Conservation (phyloP, 2,888 invertebrate genomes). For the Idaea straminata region DNA sequence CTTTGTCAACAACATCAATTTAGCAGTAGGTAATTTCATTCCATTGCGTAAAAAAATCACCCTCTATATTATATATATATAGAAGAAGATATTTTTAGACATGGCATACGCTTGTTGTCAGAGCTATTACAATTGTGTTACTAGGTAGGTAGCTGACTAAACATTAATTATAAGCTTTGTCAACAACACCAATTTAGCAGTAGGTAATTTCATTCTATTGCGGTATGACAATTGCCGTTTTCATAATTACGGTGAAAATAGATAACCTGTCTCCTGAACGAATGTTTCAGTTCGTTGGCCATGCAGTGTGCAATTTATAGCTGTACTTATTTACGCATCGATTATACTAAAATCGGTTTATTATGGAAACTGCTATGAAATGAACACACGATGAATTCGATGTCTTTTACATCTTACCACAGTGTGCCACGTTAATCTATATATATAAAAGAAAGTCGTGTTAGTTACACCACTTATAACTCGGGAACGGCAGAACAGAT, state of each 20-base stretch:
- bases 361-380: constrained; percentile 6
- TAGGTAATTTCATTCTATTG: constrained; percentile 37
- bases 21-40: constrained; percentile 41
- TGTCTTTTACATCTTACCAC: no score
- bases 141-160: constrained; percentile 2
- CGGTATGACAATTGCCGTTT: constrained; percentile 45
- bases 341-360: not conserved
- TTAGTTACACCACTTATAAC: no score
- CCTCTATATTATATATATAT: no score
- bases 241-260: constrained; percentile 40
- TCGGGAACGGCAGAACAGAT: no score
- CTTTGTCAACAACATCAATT: constrained; percentile 44
- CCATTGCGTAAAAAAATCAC: no score
- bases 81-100: no score
- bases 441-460: no score
- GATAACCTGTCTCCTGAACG: constrained; percentile 27
- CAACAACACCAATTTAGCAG: constrained; percentile 45
- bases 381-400: no score
- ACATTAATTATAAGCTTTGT: constrained; percentile 40
- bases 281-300: constrained; percentile 63
- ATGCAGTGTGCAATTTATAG: constrained; percentile 56
- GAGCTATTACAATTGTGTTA: not conserved
- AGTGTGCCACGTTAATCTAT: no score
- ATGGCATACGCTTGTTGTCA: not conserved
- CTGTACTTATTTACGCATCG: constrained; percentile 7